Evolutionary conservation across 2,888 invertebrate genomes (phyloP), one percentile per base, ranked within the genome.

Genomic region (Caenorhabditis macrosperma): DNA sequence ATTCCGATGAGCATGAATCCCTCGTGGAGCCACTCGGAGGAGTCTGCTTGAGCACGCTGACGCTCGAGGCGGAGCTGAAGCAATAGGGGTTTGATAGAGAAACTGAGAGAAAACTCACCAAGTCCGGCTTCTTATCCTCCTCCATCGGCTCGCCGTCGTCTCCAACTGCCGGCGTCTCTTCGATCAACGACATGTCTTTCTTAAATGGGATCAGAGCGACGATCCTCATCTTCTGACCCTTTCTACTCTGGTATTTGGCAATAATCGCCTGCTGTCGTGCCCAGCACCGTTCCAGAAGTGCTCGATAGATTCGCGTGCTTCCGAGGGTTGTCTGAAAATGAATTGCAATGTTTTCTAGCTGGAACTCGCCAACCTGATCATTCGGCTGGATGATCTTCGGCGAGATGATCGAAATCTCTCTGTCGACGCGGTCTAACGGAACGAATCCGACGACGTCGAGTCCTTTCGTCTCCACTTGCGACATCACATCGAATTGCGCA

Each of bases 1-100:
- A 81, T 74, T 15, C 63, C 54, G 28, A 81, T 41, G 24, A 81
- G 64, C 67, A 76, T 76, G 64, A 83, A 81, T 22, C 83, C 83
- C 20, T 83, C 83, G 20, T 74, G 78, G 6, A 81, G 46, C 54
- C 61, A 77, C 44, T 77, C 77, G 9, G 72, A 83, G n/a, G 68
- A 54, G 52, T 82, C 79, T 1, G 63, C 74, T 50, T 71, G 67
- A 28, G 71, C 64, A 20, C 55, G 30, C 24, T 72, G 61, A 24
- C 67, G 67, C 50, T 78, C 54, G 1, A 61, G 50, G 7, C 54
- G 57, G 17, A 59, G 35, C 46, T 50, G n/a, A 38, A 77, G 46
- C 24, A 33, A 33, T 5, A 33, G 6, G 33, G 9, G 9, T 5
- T 7, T 33, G 5, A 33, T 9, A 7, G 9, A 7, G 33, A 33